Base-by-base conservation (phyloP, 2,888 invertebrate species). In the Xestia c-nigrum region DNA sequence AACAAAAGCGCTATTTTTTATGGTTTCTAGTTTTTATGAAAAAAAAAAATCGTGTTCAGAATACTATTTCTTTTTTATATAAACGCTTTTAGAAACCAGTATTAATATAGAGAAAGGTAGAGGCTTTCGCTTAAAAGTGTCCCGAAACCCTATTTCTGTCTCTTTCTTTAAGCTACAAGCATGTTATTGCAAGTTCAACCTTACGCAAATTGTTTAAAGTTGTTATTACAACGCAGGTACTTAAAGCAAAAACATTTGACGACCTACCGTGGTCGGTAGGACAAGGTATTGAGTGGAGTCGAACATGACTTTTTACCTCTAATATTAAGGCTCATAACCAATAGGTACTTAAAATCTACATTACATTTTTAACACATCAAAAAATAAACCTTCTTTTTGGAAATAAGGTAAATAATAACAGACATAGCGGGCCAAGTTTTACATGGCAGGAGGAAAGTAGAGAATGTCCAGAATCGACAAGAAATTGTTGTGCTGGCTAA, bases 271-370 rank as follows among this genome's bases (percentile, higher is more conserved):
- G n/a, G n/a, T n/a, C n/a, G n/a, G n/a, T n/a, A n/a, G n/a, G n/a
- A n/a, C n/a, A n/a, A n/a, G n/a, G n/a, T n/a, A n/a, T n/a, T n/a
- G n/a, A n/a, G n/a, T n/a, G n/a, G n/a, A n/a, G n/a, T n/a, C n/a
- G n/a, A n/a, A n/a, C n/a, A n/a, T n/a, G n/a, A n/a, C n/a, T n/a
- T n/a, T n/a, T n/a, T 63, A 38, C 10, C 4, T 19, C 40, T 40
- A 40, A 40, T 40, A 40, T 40, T 40, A 40, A 40, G 40, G 40
- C 40, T 40, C 21, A 31, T n/a, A 65, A 3, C 5, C 9, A 5
- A 67, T 31, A 67, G 10, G 10, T n/a, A 21, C 46, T 55, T 64
- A 64, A 47, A 61, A 73, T 24, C 46, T 73, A 64, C 1, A 47
- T 57, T 43, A 64, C 3, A 47, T 57, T 43, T 5, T 7, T 7